Conservation (phyloP, 2,888 invertebrate genomes). For the Scotopteryx bipunctaria region DNA sequence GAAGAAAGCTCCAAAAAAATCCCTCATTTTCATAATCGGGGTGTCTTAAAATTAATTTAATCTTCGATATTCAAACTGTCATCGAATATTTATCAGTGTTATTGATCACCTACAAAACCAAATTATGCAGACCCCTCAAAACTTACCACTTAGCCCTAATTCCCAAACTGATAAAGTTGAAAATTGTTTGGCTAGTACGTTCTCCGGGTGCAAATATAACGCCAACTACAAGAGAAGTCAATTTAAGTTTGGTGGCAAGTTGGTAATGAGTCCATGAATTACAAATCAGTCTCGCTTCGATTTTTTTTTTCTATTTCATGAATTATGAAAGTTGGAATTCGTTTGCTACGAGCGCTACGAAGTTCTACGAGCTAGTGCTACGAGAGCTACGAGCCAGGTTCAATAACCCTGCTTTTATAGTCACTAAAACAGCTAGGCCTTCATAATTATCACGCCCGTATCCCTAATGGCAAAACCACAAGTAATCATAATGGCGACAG, state of each 20-base stretch:
- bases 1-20: no score
- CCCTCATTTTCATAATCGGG: no score
- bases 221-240: conserved; percentile 53
- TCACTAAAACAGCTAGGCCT: no score
- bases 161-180: neutral
- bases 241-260: conserved; percentile 55
- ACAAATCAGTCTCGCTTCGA: conserved; percentile 42
- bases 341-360: neutral
- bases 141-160: neutral
- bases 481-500: no score
- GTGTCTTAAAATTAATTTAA: no score
- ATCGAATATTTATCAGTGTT: conserved; percentile 19
- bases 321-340: neutral
- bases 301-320: conserved; percentile 8
- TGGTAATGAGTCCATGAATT: conserved; percentile 56
- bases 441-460: no score
- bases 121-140: neutral
- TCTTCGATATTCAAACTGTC: conserved; percentile 6
- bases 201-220: conserved; percentile 6
- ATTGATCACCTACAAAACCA: conserved; percentile 11
- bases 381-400: no score
- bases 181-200: conserved; percentile 1
- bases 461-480: no score
- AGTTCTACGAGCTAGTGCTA: no score
- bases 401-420: no score